These are phyloP conservation scores for Lottia gigantea DNA, from an alignment of 2,888 invertebrate genomes.

Conservation along the genomic window DNA sequence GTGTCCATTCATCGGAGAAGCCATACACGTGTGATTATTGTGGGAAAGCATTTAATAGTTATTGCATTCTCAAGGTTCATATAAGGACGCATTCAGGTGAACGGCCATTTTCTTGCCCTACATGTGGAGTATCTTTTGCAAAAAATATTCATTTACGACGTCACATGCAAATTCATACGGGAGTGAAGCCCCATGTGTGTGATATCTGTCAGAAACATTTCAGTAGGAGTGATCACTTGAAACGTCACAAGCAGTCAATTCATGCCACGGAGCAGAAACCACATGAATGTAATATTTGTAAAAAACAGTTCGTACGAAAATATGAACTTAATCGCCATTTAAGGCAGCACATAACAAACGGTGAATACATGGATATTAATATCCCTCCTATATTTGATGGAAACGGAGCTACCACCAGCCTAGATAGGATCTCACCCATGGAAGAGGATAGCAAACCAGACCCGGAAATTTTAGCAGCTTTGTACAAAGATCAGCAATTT, in stretches of 20 bases:
- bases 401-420: background rate
- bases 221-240: constrained; percentile 47
- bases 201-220: constrained; percentile 46
- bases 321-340: constrained; percentile 50
- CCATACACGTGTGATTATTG: constrained; percentile 41
- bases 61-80: constrained; percentile 43
- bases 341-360: constrained; percentile 32
- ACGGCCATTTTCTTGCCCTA: constrained; percentile 46
- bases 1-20: constrained; percentile 38
- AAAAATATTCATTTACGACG: constrained; percentile 53
- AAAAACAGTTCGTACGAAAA: constrained; percentile 49
- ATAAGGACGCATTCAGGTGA: constrained; percentile 46
- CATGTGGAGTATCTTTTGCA: constrained; percentile 49
- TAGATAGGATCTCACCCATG: background rate
- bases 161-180: constrained; percentile 50
- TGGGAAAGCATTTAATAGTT: constrained; percentile 38
- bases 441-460: background rate
- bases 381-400: background rate
- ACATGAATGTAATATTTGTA: constrained; percentile 44
- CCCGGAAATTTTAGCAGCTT: background rate
- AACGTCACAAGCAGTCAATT: constrained; percentile 49
- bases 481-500: background rate
- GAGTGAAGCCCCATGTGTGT: constrained; percentile 48
- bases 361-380: constrained; percentile 20
- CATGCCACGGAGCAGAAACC: constrained; percentile 42